These are phyloP conservation scores for Pentalonia nigronervosa DNA, from an alignment of 1,140 invertebrate genomes.

Conservation along the genomic window DNA sequence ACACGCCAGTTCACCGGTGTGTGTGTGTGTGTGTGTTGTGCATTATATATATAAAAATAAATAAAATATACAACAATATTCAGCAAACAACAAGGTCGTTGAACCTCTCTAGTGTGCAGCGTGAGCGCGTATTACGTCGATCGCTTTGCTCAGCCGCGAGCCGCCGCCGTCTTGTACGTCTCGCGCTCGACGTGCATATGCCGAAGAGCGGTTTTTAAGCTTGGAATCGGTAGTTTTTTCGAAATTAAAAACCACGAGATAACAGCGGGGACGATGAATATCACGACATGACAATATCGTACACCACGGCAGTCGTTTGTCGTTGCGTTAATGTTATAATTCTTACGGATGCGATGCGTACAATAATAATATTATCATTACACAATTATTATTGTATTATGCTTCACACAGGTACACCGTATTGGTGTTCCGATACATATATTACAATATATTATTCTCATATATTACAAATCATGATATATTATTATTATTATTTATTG, in stretches of 20 bases:
- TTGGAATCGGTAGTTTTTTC: not conserved
- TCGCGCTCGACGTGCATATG: not conserved
- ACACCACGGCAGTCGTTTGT: not conserved
- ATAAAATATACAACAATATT: slow-evolving; percentile 31
- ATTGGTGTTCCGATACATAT: slow-evolving; percentile 9
- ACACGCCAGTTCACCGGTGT: not conserved
- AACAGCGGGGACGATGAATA: too few relatives aligned
- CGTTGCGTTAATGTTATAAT: not conserved
- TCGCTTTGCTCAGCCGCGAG: slow-evolving; percentile 6
- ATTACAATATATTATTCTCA: slow-evolving; percentile 7
- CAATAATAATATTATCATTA: not conserved
- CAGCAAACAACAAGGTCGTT: slow-evolving; percentile 47
- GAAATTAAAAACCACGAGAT: not conserved
- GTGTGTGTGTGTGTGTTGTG: not conserved
- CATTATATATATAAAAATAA: slow-evolving; percentile 3
- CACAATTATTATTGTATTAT: not conserved
- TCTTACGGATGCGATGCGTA: too few relatives aligned
- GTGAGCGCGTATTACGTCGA: slow-evolving; percentile 12
- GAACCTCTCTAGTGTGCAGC: slow-evolving; percentile 17
- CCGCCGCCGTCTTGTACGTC: not conserved
- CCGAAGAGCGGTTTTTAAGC: not conserved
- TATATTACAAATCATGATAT: slow-evolving; percentile 12
- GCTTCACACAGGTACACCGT: not conserved
- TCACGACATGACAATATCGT: too few relatives aligned
- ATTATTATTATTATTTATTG: not conserved